Evolutionary conservation across 2,113 vertebrate species (phyloP), one percentile per base, ranked within the genome.

Genomic region (Cricetomys ansorgei): DNA sequence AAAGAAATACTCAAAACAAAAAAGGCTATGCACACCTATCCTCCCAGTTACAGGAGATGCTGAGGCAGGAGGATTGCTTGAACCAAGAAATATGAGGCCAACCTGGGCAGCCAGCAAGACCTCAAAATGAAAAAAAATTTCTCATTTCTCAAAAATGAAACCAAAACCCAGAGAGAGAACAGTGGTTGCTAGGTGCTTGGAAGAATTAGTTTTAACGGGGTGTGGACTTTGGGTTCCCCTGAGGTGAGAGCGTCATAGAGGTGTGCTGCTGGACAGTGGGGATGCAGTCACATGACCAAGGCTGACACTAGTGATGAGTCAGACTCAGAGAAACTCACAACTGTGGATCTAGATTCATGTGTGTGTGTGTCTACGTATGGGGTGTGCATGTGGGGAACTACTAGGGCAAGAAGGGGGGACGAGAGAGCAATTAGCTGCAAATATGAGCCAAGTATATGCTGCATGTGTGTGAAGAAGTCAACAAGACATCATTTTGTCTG

Each of bases 401-500:
- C 2, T 29, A 1, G 6, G n/a, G 2, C n/a, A 29, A 43, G n/a
- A 2, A 43, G n/a, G 0, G 4, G 55, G 43, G 11, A 59, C 1
- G 1, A 83, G 55, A 59, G 21, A 27, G 23, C 10, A 27, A 9
- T 43, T 15, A 4, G 25, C n/a, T 43, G n/a, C 55, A 17, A 43
- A 40, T 8, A 43, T 16, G 7, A 43, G n/a, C 15, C 15, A 16
- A 10, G 25, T 2, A 7, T 59, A 17, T 45, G 40, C 31, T 40
- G 6, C 55, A 43, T 3, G 0, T 5, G 12, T 83, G 23, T 62
- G 40, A 62, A 5, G 25, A 83, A 7, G 13, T 7, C 25, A 31
- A 15, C 57, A 57, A 64, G 34, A 77, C 29, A 6, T 73, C 27
- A 43, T 43, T 73, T 73, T 27, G 72, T 34, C 16, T 15, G 7